phyloP scores from a whole-genome alignment of 2,113 vertebrate genomes.

The Steatornis caripensis region DNA sequence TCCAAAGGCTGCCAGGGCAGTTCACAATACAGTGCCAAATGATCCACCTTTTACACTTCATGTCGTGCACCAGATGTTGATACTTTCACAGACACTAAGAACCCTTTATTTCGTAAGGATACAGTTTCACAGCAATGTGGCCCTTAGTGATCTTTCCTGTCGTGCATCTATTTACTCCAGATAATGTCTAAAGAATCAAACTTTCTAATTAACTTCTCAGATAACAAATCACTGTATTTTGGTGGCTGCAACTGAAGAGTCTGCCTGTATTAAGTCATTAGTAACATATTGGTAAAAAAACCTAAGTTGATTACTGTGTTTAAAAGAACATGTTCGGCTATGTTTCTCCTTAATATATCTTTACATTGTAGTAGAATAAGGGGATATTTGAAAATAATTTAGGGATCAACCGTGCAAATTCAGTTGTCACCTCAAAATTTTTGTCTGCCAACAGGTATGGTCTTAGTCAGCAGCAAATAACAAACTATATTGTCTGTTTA shows the following conservation, averaged over 20 bases:
- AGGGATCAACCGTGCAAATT: background rate
- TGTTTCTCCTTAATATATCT: background rate
- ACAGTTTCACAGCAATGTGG: background rate
- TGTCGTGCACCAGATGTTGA: slow-evolving; percentile 11
- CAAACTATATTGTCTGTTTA: background rate
- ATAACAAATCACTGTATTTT: background rate
- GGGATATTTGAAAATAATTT: background rate
- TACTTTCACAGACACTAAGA: background rate
- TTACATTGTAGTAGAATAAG: background rate
- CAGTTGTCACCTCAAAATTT: background rate
- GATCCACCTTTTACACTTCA: background rate
- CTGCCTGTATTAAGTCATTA: background rate
- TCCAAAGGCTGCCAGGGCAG: background rate
- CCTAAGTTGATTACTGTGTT: background rate
- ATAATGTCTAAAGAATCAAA: background rate
- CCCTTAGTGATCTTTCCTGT: background rate
- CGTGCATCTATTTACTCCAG: background rate
- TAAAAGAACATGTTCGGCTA: background rate
- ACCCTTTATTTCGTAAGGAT: background rate
- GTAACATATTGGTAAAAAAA: background rate
- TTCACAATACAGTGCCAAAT: background rate
- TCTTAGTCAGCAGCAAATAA: background rate
- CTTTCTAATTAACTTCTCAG: background rate
- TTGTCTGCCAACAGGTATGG: background rate
- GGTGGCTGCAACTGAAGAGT: background rate